Evolutionary conservation across 2,888 invertebrate species (phyloP).

Genomic region (Pristionchus mayeri): DNA sequence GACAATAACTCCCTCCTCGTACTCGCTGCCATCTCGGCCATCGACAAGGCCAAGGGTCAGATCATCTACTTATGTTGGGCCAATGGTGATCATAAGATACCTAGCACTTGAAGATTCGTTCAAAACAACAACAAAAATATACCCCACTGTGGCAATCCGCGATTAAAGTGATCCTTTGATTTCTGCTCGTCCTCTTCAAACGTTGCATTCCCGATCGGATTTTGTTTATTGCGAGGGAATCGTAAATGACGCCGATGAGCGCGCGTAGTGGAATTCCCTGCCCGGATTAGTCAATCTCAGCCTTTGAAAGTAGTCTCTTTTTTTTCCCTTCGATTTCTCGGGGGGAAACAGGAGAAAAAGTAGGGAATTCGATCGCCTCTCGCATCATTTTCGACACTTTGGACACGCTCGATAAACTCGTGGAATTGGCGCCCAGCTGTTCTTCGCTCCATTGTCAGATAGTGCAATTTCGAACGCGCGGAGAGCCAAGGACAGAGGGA

Average conservation of each 20-base stretch:
- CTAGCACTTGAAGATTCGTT: too few species aligned
- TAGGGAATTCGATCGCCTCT: neutral
- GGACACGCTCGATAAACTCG: conserved; percentile 12
- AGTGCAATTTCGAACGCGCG: conserved; percentile 54
- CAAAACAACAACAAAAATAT: too few species aligned
- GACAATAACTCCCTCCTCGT: conserved; percentile 93
- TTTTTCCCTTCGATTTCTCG: conserved; percentile 2
- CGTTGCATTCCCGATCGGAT: neutral
- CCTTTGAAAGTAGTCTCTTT: neutral
- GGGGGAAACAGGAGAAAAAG: neutral
- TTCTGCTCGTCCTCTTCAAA: neutral
- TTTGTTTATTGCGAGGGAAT: neutral
- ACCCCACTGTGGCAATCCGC: too few species aligned
- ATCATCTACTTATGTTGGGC: neutral
- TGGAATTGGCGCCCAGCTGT: conserved; percentile 36
- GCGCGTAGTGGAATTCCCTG: neutral
- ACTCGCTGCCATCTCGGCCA: conserved; percentile 89
- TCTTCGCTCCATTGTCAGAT: conserved; percentile 39
- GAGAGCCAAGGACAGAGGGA: conserved; percentile 30
- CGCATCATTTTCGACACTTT: conserved; percentile 4
- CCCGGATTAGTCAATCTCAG: neutral
- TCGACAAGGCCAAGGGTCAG: conserved; percentile 81
- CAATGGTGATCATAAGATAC: too few species aligned
- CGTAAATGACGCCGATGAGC: neutral
- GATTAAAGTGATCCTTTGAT: neutral